Conservation (phyloP, 2,888 invertebrate species). For the Dastarcus helophoroides region DNA sequence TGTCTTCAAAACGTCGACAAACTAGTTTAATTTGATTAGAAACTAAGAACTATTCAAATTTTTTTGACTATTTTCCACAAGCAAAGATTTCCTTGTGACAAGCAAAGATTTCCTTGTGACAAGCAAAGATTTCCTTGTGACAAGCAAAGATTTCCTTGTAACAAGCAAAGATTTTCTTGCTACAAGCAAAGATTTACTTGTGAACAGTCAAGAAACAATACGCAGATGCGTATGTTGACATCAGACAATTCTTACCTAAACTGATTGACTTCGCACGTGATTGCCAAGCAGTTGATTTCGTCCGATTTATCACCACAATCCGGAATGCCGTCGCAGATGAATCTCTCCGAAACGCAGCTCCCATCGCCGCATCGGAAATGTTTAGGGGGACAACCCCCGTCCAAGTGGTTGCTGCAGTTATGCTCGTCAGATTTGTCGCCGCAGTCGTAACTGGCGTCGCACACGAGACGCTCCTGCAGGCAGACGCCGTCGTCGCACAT, state of each 20-base stretch:
- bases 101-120: too few species aligned
- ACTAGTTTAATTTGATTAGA: too few species aligned
- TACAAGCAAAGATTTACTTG: too few species aligned
- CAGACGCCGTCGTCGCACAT: conserved; percentile 45
- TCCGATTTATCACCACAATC: conserved; percentile 42
- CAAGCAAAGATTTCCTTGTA: too few species aligned
- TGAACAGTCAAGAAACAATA: too few species aligned
- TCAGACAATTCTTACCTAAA: conserved; percentile 40
- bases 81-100: too few species aligned
- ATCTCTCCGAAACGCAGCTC: conserved; percentile 38
- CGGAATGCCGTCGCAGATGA: conserved; percentile 41
- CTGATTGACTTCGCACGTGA: conserved; percentile 25
- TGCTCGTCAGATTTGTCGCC: conserved; percentile 47
- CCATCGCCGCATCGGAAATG: conserved; percentile 42
- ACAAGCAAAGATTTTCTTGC: too few species aligned
- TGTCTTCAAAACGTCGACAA: too few species aligned
- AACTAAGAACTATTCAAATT: too few species aligned
- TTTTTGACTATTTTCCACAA: too few species aligned
- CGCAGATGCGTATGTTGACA: too few species aligned
- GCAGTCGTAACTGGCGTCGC: conserved; percentile 44
- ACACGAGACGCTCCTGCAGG: conserved; percentile 35
- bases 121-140: too few species aligned
- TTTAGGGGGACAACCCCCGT: conserved; percentile 34
- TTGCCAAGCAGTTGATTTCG: conserved; percentile 33
- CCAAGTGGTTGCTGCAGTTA: conserved; percentile 31